Conservation (phyloP, 2,888 invertebrate species). For the Eurois occulta region DNA sequence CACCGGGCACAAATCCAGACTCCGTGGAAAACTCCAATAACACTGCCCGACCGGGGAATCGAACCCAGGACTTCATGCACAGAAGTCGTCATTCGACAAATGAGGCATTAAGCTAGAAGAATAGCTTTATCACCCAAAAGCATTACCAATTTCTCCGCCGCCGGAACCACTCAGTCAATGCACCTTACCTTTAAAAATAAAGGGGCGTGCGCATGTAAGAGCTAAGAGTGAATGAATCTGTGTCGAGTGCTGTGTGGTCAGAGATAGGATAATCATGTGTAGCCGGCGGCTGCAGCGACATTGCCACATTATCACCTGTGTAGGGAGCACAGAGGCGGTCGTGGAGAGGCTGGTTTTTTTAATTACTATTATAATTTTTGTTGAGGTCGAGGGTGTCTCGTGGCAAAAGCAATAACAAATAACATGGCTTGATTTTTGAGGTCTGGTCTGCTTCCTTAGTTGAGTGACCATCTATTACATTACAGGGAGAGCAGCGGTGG, state of each 20-base stretch:
- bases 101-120: background rate
- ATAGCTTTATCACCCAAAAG: background rate
- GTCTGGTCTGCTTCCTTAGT: no score
- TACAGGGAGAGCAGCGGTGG: no score
- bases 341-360: slow-evolving; percentile 29
- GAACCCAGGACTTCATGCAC: no score
- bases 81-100: no score
- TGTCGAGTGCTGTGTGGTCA: slow-evolving; percentile 61
- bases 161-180: slow-evolving; percentile 18
- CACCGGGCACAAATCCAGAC: no score
- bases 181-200: slow-evolving; percentile 24
- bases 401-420: no score
- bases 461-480: no score
- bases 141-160: slow-evolving; percentile 7
- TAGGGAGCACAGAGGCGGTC: slow-evolving; percentile 58
- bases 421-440: no score
- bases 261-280: slow-evolving; percentile 72
- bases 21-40: no score
- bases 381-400: background rate
- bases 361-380: background rate
- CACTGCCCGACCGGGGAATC: no score
- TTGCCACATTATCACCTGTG: slow-evolving; percentile 86
- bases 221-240: slow-evolving; percentile 53
- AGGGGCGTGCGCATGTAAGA: slow-evolving; percentile 33
- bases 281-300: slow-evolving; percentile 78